Evolutionary conservation across 2,888 invertebrate genomes (phyloP).

Genomic region (Argynnis bischoffii): DNA sequence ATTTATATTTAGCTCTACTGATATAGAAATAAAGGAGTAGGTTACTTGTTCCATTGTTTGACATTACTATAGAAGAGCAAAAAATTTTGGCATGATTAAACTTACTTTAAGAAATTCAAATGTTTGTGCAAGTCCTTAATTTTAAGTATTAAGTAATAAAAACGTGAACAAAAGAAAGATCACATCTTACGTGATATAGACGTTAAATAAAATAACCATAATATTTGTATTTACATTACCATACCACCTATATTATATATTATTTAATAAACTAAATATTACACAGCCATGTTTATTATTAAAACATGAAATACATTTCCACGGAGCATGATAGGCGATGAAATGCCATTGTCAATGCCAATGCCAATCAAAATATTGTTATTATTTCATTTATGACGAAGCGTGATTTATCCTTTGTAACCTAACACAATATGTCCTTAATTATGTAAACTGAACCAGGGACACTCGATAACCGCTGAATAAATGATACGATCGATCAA

Average conservation of each 20-base stretch:
- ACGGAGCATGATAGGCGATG: neutral
- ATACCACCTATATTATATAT: too few relatives aligned
- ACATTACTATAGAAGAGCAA: neutral
- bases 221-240: too few relatives aligned
- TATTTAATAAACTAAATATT: too few relatives aligned
- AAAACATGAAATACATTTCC: neutral
- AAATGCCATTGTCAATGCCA: neutral
- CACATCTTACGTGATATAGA: too few relatives aligned
- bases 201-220: too few relatives aligned
- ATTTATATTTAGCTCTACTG: slow-evolving; percentile 1
- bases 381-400: slow-evolving; percentile 15
- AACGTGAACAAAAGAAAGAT: too few relatives aligned
- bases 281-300: neutral
- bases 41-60: neutral
- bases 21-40: neutral
- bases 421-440: slow-evolving; percentile 31
- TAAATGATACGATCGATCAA: slow-evolving; percentile 31
- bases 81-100: too few relatives aligned
- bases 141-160: too few relatives aligned
- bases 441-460: slow-evolving; percentile 28
- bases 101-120: too few relatives aligned
- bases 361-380: slow-evolving; percentile 16
- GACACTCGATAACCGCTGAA: slow-evolving; percentile 31
- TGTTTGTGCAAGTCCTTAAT: too few relatives aligned
- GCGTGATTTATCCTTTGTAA: slow-evolving; percentile 19